These are phyloP conservation scores for Phalacrocorax brasilianus DNA, from an alignment of 2,113 vertebrate genomes.

Conservation along the genomic window DNA sequence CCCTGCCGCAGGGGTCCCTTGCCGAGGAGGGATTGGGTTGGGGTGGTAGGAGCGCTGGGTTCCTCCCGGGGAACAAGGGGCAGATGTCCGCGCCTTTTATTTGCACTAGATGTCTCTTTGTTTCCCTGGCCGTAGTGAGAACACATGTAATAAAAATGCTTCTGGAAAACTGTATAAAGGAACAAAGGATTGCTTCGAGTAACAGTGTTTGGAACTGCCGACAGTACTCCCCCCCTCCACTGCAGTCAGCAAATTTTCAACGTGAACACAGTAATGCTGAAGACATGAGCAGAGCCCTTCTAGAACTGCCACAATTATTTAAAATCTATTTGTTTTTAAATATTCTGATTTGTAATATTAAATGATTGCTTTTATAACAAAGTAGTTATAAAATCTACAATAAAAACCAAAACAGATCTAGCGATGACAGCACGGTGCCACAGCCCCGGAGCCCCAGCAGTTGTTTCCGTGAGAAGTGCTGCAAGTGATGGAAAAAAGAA, in stretches of 20 bases:
- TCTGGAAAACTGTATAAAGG: not conserved
- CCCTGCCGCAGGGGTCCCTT: no score
- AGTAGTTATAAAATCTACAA: not conserved
- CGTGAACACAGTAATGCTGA: not conserved
- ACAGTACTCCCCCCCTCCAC: not conserved
- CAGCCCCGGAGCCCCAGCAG: not conserved
- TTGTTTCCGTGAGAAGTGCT: not conserved
- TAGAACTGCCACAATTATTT: not conserved
- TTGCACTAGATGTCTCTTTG: not conserved
- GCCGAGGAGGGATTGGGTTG: no score
- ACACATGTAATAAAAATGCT: not conserved
- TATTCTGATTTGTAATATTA: not conserved
- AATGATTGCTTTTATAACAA: not conserved
- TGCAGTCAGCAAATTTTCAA: not conserved
- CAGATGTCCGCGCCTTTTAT: fast-evolving
- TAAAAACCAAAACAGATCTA: not conserved
- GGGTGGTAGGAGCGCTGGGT: no score
- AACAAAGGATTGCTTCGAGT: not conserved
- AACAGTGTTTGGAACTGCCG: not conserved
- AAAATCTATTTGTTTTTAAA: not conserved
- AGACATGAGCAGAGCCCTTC: not conserved
- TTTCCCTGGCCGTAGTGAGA: no score
- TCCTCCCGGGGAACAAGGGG: not conserved
- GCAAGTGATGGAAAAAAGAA: not conserved
- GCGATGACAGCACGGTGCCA: fast-evolving